These are phyloP conservation scores for Ichneumoninae sp. DNA, from an alignment of 2,888 invertebrate species.

Conservation along the genomic window DNA sequence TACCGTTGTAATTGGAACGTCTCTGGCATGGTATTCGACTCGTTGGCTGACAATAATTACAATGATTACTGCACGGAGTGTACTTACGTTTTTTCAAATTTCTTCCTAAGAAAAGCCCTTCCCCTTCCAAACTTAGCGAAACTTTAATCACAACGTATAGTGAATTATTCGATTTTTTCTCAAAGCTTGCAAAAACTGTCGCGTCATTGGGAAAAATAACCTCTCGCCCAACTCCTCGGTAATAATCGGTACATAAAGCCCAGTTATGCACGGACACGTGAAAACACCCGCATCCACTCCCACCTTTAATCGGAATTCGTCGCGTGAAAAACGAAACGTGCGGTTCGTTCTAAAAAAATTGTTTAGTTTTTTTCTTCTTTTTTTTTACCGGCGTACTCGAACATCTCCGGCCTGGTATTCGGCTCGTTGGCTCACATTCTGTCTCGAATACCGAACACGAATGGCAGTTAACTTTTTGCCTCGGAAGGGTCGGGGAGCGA, in stretches of 20 bases:
- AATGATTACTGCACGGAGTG: not conserved
- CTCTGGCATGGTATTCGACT: conserved; percentile 1
- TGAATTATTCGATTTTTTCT: no score
- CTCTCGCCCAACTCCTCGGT: no score
- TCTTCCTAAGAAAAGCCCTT: not conserved
- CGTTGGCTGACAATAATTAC: conserved; percentile 3
- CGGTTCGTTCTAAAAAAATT: not conserved
- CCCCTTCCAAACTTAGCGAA: no score
- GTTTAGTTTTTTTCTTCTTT: not conserved
- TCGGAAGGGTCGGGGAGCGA: conserved; percentile 19
- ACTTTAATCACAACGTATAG: no score
- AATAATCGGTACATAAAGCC: no score
- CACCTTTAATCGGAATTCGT: conserved; percentile 24
- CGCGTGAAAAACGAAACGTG: not conserved
- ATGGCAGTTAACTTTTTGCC: conserved; percentile 24
- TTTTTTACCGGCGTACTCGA: not conserved
- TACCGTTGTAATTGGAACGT: not conserved
- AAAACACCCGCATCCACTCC: not conserved
- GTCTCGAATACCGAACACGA: conserved; percentile 41
- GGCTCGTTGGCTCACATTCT: conserved; percentile 36
- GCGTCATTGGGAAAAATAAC: no score
- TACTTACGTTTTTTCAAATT: not conserved
- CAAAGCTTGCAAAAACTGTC: no score
- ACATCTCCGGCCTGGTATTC: conserved; percentile 1
- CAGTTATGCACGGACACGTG: conserved; percentile 35